Conservation (phyloP, 1,140 invertebrate species). For the Mesaphorura yosii region DNA sequence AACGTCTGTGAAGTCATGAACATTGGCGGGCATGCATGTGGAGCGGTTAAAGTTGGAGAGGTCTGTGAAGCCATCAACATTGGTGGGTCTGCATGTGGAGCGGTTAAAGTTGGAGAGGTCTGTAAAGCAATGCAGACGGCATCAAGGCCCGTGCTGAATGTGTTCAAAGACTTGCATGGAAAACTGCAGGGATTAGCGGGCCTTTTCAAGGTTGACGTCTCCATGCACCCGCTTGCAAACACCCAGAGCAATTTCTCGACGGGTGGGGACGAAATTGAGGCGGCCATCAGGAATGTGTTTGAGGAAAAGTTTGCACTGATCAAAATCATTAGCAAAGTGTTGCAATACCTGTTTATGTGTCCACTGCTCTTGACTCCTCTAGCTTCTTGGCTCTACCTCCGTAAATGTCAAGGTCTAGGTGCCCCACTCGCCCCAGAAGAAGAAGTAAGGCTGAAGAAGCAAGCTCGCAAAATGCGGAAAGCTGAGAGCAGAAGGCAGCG, state of each 20-base stretch:
- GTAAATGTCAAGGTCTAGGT: too few species aligned
- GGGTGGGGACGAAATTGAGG: neutral
- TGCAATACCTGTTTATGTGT: neutral
- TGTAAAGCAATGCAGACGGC: too few species aligned
- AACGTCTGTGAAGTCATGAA: too few species aligned
- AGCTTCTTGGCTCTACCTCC: neutral
- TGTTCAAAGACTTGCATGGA: neutral
- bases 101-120: too few species aligned
- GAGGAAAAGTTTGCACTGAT: neutral
- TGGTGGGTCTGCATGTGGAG: too few species aligned
- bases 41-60: too few species aligned
- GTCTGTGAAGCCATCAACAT: too few species aligned
- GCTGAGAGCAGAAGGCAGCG: too few species aligned
- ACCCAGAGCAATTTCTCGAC: neutral
- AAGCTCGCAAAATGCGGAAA: too few species aligned
- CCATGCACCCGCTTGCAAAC: neutral
- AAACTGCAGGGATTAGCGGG: neutral
- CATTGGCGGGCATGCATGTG: too few species aligned
- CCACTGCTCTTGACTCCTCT: neutral
- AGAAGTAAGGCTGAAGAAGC: too few species aligned
- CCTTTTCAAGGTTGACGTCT: neutral
- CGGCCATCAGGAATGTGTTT: neutral
- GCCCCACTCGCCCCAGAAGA: too few species aligned
- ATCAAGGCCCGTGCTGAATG: neutral
- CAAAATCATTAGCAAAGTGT: neutral